These are phyloP conservation scores for Caenorhabditis sp. DNA, from an alignment of 2,888 invertebrate genomes.

Conservation along the genomic window DNA sequence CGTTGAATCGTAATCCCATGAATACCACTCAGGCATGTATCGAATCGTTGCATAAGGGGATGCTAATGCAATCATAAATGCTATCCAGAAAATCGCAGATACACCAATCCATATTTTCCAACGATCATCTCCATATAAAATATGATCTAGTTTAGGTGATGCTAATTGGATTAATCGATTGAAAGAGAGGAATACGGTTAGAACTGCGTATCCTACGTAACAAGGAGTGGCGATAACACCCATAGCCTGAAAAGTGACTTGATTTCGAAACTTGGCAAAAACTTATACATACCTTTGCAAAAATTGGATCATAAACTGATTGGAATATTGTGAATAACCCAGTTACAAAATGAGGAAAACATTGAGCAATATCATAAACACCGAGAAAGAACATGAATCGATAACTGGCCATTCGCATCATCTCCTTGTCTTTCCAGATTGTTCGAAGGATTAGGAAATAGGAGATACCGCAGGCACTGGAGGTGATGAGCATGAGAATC, in stretches of 20 bases:
- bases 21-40: slow-evolving; percentile 56
- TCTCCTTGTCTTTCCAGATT: slow-evolving; percentile 58
- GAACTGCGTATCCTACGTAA: slow-evolving; percentile 60
- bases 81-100: slow-evolving; percentile 28
- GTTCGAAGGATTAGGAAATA: slow-evolving; percentile 54
- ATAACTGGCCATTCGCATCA: slow-evolving; percentile 55
- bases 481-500: slow-evolving; percentile 44
- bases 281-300: slow-evolving; percentile 49
- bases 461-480: slow-evolving; percentile 43
- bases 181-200: slow-evolving; percentile 58
- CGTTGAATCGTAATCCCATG: slow-evolving; percentile 60
- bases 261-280: neutral
- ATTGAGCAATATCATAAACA: slow-evolving; percentile 57
- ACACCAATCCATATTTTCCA: slow-evolving; percentile 53
- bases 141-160: slow-evolving; percentile 42
- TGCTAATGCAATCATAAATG: slow-evolving; percentile 47
- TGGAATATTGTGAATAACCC: slow-evolving; percentile 60
- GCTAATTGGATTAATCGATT: slow-evolving; percentile 55
- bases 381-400: slow-evolving; percentile 61
- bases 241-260: slow-evolving; percentile 33
- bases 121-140: slow-evolving; percentile 42
- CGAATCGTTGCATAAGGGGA: slow-evolving; percentile 56
- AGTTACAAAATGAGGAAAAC: slow-evolving; percentile 58
- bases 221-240: slow-evolving; percentile 62
- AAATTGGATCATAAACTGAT: slow-evolving; percentile 38